These are phyloP conservation scores for Cairina moschata DNA, from an alignment of 2,113 vertebrate genomes.

Conservation along the genomic window DNA sequence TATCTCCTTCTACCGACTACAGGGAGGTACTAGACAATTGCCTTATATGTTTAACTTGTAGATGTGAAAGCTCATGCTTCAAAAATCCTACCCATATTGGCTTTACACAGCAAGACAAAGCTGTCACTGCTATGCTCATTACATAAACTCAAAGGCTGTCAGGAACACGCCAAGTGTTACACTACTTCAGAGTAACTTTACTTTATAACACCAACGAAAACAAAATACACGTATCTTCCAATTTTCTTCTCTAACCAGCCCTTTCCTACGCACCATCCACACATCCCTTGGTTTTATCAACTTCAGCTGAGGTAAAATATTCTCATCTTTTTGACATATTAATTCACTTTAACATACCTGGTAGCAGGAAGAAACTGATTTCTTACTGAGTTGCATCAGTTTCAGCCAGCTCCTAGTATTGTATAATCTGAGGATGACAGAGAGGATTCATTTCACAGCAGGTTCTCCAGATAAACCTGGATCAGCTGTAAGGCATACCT, in stretches of 20 bases:
- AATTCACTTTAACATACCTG: neutral
- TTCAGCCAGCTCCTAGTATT: neutral
- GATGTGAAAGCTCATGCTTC: constrained; percentile 21
- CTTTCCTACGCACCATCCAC: neutral
- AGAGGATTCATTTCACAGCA: neutral
- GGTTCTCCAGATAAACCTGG: neutral
- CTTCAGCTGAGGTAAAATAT: constrained; percentile 62
- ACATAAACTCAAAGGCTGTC: neutral
- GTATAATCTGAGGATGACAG: neutral
- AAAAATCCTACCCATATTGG: constrained; percentile 28
- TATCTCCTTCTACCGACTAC: neutral
- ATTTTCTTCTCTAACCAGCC: constrained; percentile 30
- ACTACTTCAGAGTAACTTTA: neutral
- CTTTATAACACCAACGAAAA: neutral
- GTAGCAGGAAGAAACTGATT: neutral
- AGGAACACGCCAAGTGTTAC: neutral
- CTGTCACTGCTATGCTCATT: neutral
- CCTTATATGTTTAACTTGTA: constrained; percentile 42
- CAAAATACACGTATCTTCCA: neutral
- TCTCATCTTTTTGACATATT: constrained; percentile 34
- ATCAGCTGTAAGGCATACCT: neutral
- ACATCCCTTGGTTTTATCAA: constrained; percentile 58
- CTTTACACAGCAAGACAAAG: neutral
- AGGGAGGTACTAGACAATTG: neutral
- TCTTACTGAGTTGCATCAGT: neutral